Base-by-base conservation (phyloP, 2,113 vertebrate genomes). In the Chloropsis cyanopogon region DNA sequence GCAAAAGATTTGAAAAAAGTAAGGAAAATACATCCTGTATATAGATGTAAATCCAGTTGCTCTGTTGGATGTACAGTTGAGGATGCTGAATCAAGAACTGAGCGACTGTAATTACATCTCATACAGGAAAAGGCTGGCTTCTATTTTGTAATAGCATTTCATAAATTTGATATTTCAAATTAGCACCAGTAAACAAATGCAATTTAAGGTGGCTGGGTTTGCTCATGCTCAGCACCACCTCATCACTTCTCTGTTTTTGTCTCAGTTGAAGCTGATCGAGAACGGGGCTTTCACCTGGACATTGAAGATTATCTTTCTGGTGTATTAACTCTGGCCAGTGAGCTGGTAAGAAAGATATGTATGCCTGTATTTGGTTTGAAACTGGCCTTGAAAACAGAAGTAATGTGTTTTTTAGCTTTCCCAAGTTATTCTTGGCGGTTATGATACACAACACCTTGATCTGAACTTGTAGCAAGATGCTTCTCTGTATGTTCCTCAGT, bases 271-370 rank as follows among this genome's bases (percentile, higher is more conserved):
- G 98, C 99, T 66, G 98, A 99, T 88, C 97, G 99, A 90, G 99
- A 99, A 94, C 99, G 98, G 73, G 99, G 99, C 61, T 99, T 99
- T 95, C 99, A 99, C 94, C 97, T 99, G 97, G 99, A 99, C 89
- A 98, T 99, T 37, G 99, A 99, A 96, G 99, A 99, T 96, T 99
- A 99, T 94, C 98, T 99, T 68, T 99, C 99, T 77, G 99, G 99
- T 56, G 97, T 99, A 64, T 97, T 99, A 61, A 99, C 98, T 97
- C 98, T 99, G 88, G 99, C 99, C 41, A 99, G 99, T 96, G 99
- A 99, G 93, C 97, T 99, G 98, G 99, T 99, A 98, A 98, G 98
- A 87, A 83, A 39, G 44, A 42, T 54, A 18, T 2, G 52, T 3
- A 3, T 65, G 50, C 14, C 12, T 25, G 5, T 37, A 24, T 69